These are phyloP conservation scores for Rhorus exstirpatorius DNA, from an alignment of 2,888 invertebrate species.

Conservation along the genomic window DNA sequence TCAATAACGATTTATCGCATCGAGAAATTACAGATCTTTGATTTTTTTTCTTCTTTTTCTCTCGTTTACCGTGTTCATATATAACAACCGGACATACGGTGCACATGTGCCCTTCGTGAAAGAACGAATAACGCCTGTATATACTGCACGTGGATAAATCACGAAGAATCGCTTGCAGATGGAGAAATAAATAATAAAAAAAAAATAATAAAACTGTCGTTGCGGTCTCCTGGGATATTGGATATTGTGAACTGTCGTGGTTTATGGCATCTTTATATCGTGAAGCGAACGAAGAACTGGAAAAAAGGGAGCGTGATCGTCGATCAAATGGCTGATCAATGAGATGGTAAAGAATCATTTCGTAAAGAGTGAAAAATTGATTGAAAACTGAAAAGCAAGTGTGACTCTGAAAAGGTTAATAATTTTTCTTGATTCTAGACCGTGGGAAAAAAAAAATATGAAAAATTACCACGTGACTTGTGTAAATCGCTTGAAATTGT, in stretches of 20 bases:
- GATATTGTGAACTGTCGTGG: conserved; percentile 34
- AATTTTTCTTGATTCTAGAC: no score
- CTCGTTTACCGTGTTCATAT: background rate
- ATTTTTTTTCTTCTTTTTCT: background rate
- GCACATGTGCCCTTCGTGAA: conserved; percentile 17
- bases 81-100: background rate
- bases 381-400: no score
- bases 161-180: background rate
- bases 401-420: no score
- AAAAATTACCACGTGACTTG: no score
- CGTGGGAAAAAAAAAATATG: no score
- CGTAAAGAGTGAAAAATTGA: no score
- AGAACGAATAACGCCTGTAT: background rate
- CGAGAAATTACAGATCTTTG: conserved; percentile 6
- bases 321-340: no score
- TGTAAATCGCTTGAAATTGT: no score
- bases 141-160: background rate
- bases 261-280: conserved; percentile 46
- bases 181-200: no score
- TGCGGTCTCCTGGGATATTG: conserved; percentile 22
- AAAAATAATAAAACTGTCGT: background rate
- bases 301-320: no score
- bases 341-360: no score
- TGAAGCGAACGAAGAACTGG: no score
- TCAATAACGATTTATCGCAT: conserved; percentile 2